Percentiles rank a stretch among this genome's conserved stretches.
These are phyloP conservation scores for Aleiodes alternator DNA, from an alignment of 2,888 invertebrate species.

Conservation along the genomic window DNA sequence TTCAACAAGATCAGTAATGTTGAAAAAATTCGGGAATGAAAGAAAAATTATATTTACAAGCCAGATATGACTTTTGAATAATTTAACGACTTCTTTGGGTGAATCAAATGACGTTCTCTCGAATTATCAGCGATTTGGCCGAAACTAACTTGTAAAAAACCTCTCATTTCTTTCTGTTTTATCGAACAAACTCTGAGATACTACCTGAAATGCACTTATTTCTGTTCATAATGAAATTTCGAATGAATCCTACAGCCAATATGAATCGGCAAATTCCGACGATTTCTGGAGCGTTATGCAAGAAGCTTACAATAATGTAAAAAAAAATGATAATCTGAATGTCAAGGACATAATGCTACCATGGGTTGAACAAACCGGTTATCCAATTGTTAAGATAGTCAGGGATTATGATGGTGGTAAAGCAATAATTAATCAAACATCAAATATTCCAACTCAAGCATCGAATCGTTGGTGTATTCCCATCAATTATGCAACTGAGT, in stretches of 20 bases:
- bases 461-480: constrained; percentile 67
- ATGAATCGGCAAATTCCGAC: constrained; percentile 57
- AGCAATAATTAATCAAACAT: constrained; percentile 56
- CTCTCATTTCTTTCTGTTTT: too few species aligned
- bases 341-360: constrained; percentile 60
- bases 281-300: constrained; percentile 62
- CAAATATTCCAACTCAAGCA: constrained; percentile 44
- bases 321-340: constrained; percentile 66
- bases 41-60: too few species aligned
- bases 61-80: too few species aligned
- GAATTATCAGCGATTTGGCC: too few species aligned
- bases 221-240: neutral
- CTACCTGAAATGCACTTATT: neutral
- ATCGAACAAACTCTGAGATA: too few species aligned
- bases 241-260: constrained; percentile 45
- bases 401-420: constrained; percentile 59
- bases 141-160: too few species aligned
- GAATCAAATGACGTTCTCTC: too few species aligned
- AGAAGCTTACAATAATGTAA: constrained; percentile 44
- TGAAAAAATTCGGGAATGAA: too few species aligned
- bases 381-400: constrained; percentile 72
- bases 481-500: constrained; percentile 62
- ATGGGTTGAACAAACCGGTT: constrained; percentile 76
- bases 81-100: too few species aligned
- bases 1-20: too few species aligned